phyloP scores from a whole-genome alignment of 2,113 vertebrate species.

The Sclerurus mexicanus region DNA sequence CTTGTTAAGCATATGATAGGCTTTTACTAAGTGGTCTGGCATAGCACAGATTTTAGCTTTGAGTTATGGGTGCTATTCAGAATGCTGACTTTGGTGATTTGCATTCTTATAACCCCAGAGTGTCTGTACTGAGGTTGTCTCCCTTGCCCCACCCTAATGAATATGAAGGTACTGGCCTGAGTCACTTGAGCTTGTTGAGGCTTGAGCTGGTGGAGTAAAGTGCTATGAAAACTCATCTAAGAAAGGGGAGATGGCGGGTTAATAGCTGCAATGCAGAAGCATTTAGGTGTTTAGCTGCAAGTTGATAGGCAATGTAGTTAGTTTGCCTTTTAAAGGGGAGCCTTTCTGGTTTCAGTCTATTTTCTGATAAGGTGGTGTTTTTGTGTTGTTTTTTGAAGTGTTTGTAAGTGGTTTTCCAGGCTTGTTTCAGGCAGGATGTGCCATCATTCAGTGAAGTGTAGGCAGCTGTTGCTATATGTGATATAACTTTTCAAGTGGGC shows the following conservation, averaged over 20 bases:
- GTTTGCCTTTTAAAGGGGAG: background rate
- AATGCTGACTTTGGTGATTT: conserved; percentile 7
- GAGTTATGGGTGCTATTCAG: background rate
- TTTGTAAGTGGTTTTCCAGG: background rate
- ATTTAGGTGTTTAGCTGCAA: background rate
- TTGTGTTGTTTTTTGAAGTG: background rate
- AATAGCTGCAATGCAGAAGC: background rate
- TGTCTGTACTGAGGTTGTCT: background rate
- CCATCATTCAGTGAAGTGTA: background rate
- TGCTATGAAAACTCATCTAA: background rate
- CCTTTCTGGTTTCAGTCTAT: background rate
- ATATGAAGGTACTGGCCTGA: background rate
- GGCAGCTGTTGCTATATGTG: background rate
- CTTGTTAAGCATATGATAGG: background rate
- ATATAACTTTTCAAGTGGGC: background rate
- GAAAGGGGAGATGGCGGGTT: background rate
- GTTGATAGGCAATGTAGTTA: background rate
- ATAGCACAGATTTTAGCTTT: background rate
- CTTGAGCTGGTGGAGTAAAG: conserved; percentile 8
- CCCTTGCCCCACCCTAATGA: conserved; percentile 14
- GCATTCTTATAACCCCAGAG: background rate
- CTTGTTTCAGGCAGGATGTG: background rate
- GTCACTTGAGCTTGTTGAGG: conserved; percentile 19
- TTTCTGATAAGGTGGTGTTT: background rate
- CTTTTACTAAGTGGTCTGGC: background rate